Base-by-base conservation (phyloP, 2,888 invertebrate species). In the Ormyrus labotus region DNA sequence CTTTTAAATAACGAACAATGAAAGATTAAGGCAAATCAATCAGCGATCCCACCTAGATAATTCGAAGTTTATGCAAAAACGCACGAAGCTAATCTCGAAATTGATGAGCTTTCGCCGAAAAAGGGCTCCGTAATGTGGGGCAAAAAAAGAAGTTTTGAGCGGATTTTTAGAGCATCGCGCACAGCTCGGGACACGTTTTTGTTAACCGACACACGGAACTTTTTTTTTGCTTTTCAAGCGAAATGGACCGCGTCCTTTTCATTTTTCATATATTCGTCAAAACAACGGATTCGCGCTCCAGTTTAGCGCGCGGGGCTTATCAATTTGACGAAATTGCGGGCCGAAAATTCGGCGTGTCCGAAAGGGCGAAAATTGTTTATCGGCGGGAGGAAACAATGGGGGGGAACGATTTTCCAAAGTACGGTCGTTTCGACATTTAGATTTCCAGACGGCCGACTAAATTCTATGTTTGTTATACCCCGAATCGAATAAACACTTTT, bases 401-500 rank as follows among this genome's bases (percentile, higher is more conserved):
- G 19, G 19, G 19, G 19, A 19, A 9, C 34, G 6, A n/a, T 11
- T 19, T 13, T 34, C 11, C 51, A n/a, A 51, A 19, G 50, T 19
- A 6, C 19, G 65, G 51, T 19, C 19, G 1, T 19, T 19, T 19
- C 19, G 19, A 19, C 19, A 19, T 19, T 19, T 19, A 19, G 19
- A 19, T 19, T 19, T 19, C 19, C 19, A 19, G 19, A 19, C 55
- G 5, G 45, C 34, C 34, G 69, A 57, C 57, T 69, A 69, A 69
- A 69, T 57, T 69, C 57, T 47, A 13, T 48, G 58, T 45, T 50
- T 19, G 19, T 19, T 19, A 19, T 45, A 71, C 51, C 34, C 51
- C 61, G 19, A 75, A 80, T 80, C 69, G 75, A 80, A 70, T 72
- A 57, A 64, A 61, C 57, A 63, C 72, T 78, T 77, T 81, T 78